Base-by-base conservation (phyloP, 2,888 invertebrate species). In the Drosophila histrio region DNA sequence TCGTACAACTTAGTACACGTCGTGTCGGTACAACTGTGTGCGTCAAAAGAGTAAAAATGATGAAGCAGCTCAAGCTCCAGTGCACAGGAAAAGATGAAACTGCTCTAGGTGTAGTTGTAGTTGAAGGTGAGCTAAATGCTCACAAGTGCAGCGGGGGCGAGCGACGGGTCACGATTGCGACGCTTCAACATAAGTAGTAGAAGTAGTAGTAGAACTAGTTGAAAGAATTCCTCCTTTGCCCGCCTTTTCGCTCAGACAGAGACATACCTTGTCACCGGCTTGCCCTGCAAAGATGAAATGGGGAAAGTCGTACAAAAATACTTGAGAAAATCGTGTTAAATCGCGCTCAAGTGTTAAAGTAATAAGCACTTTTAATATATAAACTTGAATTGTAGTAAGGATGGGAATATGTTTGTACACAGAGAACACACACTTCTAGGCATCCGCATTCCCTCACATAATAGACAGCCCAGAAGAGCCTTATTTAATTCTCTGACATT, bases 251-350 rank as follows among this genome's bases (percentile, higher is more conserved):
- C 56, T 44, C 17, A 39, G 46, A 54, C 36, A 34, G 28, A 49
- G 49, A 61, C 36, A 80, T 74, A 74, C 72, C 81, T 72, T 74
- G 69, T 66, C 74, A 70, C 52, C 69, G 67, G 74, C 57, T 63
- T 63, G 61, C 50, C 61, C 49, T 56, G 54, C 47, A 46, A 57
- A 57, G 43, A 64, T 50, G 62, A 54, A 64, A 62, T 66, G 62
- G 41, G 64, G 58, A 73, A 72, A 83, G 75, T 87, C 72, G 59
- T 50, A 62, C 64, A 57, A 88, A 84, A 87, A 84, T 87, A 75
- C 88, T 88, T 84, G 75, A 87, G 79, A 59, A 84, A 88, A 84
- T 88, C 85, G 88, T 88, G 88, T 87, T 84, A 88, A 84, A 87
- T 88, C 85, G 84, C 88, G 88, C 79, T 87, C 82, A 87, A 84